These are phyloP conservation scores for Sciurus niger DNA, from an alignment of 2,113 vertebrate species.

Conservation along the genomic window DNA sequence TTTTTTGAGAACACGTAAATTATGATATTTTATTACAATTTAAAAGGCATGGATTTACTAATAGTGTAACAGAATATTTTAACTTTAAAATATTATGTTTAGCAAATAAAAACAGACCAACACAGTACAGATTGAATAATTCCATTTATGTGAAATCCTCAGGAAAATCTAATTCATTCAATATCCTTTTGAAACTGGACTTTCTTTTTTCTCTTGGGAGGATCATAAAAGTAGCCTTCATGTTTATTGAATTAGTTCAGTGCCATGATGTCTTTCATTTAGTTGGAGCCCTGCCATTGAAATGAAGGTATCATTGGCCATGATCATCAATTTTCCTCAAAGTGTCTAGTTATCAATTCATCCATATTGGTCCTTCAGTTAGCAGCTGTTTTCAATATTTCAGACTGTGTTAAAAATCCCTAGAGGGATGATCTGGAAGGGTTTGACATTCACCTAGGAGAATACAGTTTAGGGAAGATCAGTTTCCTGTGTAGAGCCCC, in stretches of 20 bases:
- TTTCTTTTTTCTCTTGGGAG: neutral
- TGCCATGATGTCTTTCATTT: conserved; percentile 7
- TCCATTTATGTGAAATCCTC: neutral
- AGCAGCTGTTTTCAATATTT: conserved; percentile 44
- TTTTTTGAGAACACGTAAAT: neutral
- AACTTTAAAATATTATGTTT: neutral
- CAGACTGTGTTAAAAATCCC: neutral
- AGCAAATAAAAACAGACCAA: neutral
- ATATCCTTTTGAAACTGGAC: neutral
- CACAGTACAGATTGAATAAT: neutral
- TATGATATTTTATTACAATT: neutral
- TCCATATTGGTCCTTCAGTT: neutral
- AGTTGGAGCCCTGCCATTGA: conserved; percentile 17
- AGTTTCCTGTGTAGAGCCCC: neutral
- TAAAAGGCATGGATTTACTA: neutral
- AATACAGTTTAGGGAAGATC: neutral
- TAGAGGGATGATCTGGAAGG: neutral
- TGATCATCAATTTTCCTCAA: neutral
- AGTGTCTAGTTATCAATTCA: conserved; percentile 24
- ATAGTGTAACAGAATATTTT: neutral
- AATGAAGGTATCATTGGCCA: conserved; percentile 29
- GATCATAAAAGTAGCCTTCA: neutral
- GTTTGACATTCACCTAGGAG: neutral
- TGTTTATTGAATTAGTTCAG: conserved; percentile 47
- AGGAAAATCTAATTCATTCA: neutral